phyloP scores from a whole-genome alignment of 1,140 invertebrate species.

The Coptotermes formosanus region DNA sequence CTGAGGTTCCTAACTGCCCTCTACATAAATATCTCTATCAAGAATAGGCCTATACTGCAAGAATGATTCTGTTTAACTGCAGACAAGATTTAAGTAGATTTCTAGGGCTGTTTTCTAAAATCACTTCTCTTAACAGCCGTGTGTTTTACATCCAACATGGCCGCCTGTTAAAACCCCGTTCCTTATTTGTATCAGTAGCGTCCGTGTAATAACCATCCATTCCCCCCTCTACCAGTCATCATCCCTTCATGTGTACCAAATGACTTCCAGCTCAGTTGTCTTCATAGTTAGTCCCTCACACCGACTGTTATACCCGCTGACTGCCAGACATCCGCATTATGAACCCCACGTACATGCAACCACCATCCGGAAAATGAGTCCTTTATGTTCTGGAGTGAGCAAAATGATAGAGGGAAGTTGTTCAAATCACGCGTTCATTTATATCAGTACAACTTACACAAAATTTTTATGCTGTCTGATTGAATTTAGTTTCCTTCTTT shows the following conservation, averaged over 20 bases:
- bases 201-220: not conserved
- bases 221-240: not conserved
- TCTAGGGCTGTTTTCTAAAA: too few relatives aligned
- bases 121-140: too few relatives aligned
- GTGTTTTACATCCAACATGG: not conserved
- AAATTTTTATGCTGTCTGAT: not conserved
- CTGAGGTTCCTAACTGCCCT: too few relatives aligned
- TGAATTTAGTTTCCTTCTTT: not conserved
- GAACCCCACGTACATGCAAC: conserved; percentile 50
- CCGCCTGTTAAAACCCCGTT: not conserved
- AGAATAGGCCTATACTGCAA: too few relatives aligned
- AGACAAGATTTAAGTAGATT: too few relatives aligned
- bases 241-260: conserved; percentile 26
- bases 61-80: too few relatives aligned
- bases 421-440: not conserved
- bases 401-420: not conserved
- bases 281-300: not conserved
- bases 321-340: conserved; percentile 44
- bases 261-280: conserved; percentile 24
- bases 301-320: not conserved
- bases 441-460: not conserved
- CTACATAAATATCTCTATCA: too few relatives aligned
- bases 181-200: not conserved
- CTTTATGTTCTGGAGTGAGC: conserved; percentile 46
- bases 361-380: conserved; percentile 54